Conservation (phyloP, 2,113 vertebrate genomes). For the Oncorhynchus gorbuscha region DNA sequence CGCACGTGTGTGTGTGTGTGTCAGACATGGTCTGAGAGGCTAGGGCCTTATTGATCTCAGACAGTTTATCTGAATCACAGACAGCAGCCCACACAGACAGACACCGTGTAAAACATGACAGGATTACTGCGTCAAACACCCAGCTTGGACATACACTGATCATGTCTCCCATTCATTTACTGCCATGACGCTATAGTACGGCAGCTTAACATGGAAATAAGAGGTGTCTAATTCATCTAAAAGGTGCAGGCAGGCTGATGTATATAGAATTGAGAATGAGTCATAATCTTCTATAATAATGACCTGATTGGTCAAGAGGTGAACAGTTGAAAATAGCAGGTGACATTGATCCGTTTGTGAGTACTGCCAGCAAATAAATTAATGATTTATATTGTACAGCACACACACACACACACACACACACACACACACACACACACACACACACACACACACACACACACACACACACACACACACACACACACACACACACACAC, state of each 20-base stretch:
- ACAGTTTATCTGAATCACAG: conserved; percentile 56
- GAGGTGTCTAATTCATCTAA: too few relatives aligned
- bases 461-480: too few relatives aligned
- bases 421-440: too few relatives aligned
- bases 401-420: too few relatives aligned
- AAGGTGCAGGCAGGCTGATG: too few relatives aligned
- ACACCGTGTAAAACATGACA: conserved; percentile 35
- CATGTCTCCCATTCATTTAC: not conserved
- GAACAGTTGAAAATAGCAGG: conserved; percentile 5
- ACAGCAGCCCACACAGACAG: not conserved
- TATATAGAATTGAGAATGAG: too few relatives aligned
- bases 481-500: too few relatives aligned
- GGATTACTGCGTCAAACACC: conserved; percentile 49
- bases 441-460: too few relatives aligned
- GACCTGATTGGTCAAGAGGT: too few relatives aligned
- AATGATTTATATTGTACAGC: conserved; percentile 34
- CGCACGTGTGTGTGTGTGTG: too few relatives aligned
- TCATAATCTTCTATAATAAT: too few relatives aligned
- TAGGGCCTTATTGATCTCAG: conserved; percentile 52
- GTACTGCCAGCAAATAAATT: conserved; percentile 37
- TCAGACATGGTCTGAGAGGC: not conserved
- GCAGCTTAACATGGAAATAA: not conserved
- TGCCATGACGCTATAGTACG: not conserved
- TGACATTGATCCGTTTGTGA: conserved; percentile 46
- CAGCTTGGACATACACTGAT: conserved; percentile 13